Evolutionary conservation across 1,140 invertebrate genomes (phyloP).

Genomic region (Penaeus indicus): DNA sequence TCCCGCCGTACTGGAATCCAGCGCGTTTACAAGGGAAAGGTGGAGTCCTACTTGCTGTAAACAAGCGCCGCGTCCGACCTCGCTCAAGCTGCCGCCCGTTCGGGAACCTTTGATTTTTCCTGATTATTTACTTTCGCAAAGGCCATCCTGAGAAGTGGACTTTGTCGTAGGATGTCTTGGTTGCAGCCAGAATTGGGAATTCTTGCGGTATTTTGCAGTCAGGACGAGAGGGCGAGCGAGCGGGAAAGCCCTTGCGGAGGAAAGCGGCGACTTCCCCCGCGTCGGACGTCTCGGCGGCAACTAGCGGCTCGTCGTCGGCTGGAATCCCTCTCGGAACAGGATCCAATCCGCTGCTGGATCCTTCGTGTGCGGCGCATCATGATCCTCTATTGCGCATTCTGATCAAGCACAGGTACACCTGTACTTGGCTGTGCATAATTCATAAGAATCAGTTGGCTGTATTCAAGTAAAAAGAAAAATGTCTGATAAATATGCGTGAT

Average conservation of each 20-base stretch:
- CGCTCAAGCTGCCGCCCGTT: neutral
- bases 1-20: conserved; percentile 58
- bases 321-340: neutral
- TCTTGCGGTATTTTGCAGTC: no score
- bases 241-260: neutral
- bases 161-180: neutral
- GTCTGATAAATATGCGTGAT: neutral
- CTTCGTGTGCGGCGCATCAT: conserved; percentile 28
- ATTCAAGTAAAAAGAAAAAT: no score
- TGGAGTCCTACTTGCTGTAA: conserved; percentile 56
- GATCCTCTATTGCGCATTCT: conserved; percentile 15
- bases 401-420: conserved; percentile 18
- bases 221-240: no score
- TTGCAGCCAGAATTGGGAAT: no score
- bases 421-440: conserved; percentile 16
- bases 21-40: conserved; percentile 59
- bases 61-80: conserved; percentile 45
- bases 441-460: conserved; percentile 6
- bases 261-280: neutral
- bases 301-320: conserved; percentile 27
- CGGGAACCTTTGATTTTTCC: no score
- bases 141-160: neutral
- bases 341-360: conserved; percentile 10
- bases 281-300: conserved; percentile 21
- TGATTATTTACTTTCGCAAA: neutral